Conservation (phyloP, 2,797 vertebrate species). For the Melanogrammus aeglefinus region DNA sequence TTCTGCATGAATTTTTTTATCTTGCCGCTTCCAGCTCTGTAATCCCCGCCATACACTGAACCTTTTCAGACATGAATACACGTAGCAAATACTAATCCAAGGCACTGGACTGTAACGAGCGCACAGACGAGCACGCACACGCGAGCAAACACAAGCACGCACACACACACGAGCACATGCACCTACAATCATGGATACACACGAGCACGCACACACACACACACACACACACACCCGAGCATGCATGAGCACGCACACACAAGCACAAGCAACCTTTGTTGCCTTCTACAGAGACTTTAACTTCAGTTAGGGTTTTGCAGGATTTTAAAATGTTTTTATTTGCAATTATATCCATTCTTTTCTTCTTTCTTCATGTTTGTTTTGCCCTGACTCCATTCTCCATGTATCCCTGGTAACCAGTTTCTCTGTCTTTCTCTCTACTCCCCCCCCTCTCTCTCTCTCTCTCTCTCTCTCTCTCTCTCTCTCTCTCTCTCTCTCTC, state of each 20-base stretch:
- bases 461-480: slow-evolving; percentile 13
- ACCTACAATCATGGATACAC: too few species aligned
- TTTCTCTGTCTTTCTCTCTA: not conserved
- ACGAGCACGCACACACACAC: too few species aligned
- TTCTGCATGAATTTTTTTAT: slow-evolving; percentile 32
- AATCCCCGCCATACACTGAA: slow-evolving; percentile 39
- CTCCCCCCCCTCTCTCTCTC: not conserved
- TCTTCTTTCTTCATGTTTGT: not conserved
- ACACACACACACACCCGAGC: not conserved
- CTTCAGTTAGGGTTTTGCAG: not conserved
- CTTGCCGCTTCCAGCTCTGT: slow-evolving; percentile 32
- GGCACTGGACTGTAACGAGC: not conserved
- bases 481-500: too few species aligned
- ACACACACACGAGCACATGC: too few species aligned
- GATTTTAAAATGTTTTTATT: not conserved
- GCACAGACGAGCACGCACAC: not conserved
- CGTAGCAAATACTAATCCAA: slow-evolving; percentile 34
- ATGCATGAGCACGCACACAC: too few species aligned
- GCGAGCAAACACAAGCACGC: not conserved
- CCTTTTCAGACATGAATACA: slow-evolving; percentile 33
- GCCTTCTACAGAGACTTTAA: not conserved
- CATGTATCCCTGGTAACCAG: not conserved
- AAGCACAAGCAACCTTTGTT: not conserved
- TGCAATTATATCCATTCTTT: not conserved
- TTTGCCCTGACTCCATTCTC: not conserved